Evolutionary conservation across 2,888 invertebrate genomes (phyloP).

Genomic region (Lapara coniferarum): DNA sequence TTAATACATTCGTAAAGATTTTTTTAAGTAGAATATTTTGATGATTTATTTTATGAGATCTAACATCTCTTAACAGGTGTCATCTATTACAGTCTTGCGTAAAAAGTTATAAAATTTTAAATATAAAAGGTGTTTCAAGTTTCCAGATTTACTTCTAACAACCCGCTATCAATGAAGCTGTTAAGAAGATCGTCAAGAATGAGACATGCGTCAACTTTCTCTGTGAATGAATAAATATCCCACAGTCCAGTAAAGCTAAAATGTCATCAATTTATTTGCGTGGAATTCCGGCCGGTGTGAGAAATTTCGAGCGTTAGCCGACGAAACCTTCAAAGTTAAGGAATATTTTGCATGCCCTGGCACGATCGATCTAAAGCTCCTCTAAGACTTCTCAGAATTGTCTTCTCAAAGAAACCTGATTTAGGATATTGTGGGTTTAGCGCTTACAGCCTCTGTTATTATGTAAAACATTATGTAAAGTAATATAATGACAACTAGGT

Average conservation of each 20-base stretch:
- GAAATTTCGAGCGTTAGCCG: slow-evolving; percentile 40
- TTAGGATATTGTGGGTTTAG: slow-evolving; percentile 36
- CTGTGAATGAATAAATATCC: neutral
- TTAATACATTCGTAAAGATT: neutral
- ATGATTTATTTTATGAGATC: slow-evolving; percentile 1
- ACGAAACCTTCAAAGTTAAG: slow-evolving; percentile 56
- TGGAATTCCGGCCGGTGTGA: slow-evolving; percentile 46
- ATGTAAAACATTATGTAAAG: slow-evolving; percentile 26
- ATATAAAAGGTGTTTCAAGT: neutral
- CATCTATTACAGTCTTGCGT: neutral
- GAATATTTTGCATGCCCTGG: slow-evolving; percentile 53
- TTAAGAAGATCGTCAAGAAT: neutral
- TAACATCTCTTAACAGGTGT: neutral
- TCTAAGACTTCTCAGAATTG: slow-evolving; percentile 51
- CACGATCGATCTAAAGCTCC: slow-evolving; percentile 50
- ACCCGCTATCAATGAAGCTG: neutral
- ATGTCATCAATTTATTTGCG: slow-evolving; percentile 23
- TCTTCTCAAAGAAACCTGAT: slow-evolving; percentile 22
- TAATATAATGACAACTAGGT: slow-evolving; percentile 16
- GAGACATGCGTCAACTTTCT: neutral
- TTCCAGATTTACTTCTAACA: neutral
- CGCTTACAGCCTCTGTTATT: slow-evolving; percentile 12
- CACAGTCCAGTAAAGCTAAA: slow-evolving; percentile 12
- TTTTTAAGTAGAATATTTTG: neutral
- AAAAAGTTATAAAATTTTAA: neutral